These are phyloP conservation scores for Coptodon rendalli DNA, from an alignment of 2,113 vertebrate genomes.

Conservation along the genomic window DNA sequence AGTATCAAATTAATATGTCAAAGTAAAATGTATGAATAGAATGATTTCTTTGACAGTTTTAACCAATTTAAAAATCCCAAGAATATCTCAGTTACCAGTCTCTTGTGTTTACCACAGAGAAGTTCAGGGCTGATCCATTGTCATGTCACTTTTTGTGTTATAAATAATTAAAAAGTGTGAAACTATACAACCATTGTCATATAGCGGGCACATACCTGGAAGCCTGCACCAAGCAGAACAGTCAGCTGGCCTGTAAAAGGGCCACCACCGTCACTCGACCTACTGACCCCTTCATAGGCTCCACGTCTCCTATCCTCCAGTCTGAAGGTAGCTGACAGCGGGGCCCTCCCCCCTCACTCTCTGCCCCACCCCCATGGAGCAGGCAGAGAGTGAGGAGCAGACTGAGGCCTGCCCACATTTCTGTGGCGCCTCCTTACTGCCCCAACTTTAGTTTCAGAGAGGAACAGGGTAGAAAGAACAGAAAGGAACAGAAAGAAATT, in stretches of 20 bases:
- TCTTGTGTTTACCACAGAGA: background rate
- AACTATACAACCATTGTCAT: background rate
- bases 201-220: slow-evolving; percentile 69
- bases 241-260: slow-evolving; percentile 91
- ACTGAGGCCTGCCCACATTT: slow-evolving; percentile 83
- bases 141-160: background rate
- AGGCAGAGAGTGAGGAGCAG: slow-evolving; percentile 86
- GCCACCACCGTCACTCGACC: slow-evolving; percentile 85
- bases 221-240: slow-evolving; percentile 87
- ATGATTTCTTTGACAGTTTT: background rate
- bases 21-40: background rate
- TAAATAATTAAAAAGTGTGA: background rate
- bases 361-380: slow-evolving; percentile 78
- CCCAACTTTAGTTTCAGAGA: background rate
- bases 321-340: slow-evolving; percentile 74
- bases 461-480: background rate
- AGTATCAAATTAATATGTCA: background rate
- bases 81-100: background rate
- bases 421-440: slow-evolving; percentile 27
- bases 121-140: background rate
- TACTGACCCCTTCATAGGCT: slow-evolving; percentile 78
- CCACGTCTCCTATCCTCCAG: slow-evolving; percentile 78
- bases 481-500: background rate
- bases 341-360: slow-evolving; percentile 71
- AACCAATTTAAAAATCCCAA: background rate